These are phyloP conservation scores for Mylabris phalerata DNA, from an alignment of 1,140 invertebrate genomes.

Conservation along the genomic window DNA sequence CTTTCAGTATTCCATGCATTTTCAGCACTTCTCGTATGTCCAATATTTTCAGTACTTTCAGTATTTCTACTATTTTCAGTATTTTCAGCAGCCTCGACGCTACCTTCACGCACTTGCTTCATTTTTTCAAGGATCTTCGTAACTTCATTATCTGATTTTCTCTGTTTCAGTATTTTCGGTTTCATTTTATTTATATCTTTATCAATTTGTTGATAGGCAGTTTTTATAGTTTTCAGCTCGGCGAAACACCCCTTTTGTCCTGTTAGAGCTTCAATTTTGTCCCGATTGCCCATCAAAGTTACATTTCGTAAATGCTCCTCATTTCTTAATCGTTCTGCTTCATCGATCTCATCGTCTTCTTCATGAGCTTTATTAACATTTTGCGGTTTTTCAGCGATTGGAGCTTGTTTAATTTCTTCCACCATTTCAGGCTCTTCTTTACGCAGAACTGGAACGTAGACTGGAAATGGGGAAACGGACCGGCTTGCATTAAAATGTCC, in stretches of 20 bases:
- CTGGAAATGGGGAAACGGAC: constrained; percentile 29
- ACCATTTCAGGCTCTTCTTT: constrained; percentile 4
- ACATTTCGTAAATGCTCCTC: constrained; percentile 31
- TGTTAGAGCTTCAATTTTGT: constrained; percentile 25
- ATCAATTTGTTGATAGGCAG: constrained; percentile 25
- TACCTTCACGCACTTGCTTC: neutral
- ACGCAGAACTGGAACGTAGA: constrained; percentile 33
- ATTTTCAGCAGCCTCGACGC: neutral
- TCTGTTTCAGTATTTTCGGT: constrained; percentile 6
- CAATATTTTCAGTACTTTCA: neutral
- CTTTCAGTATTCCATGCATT: neutral
- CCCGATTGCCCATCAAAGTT: constrained; percentile 16
- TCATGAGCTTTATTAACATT: constrained; percentile 21
- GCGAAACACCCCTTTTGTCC: constrained; percentile 33
- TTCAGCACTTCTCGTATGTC: no score
- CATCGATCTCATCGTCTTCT: constrained; percentile 18
- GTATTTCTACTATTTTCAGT: neutral
- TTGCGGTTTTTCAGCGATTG: constrained; percentile 9
- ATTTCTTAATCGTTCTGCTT: constrained; percentile 23
- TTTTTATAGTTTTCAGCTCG: constrained; percentile 34
- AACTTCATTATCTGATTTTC: neutral
- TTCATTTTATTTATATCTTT: constrained; percentile 25
- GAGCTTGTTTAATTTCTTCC: constrained; percentile 2
- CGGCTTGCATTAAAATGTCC: constrained; percentile 37
- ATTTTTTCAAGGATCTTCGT: neutral